Evolutionary conservation across 1,140 invertebrate species (phyloP).

Genomic region (Drosophila kepulauana): DNA sequence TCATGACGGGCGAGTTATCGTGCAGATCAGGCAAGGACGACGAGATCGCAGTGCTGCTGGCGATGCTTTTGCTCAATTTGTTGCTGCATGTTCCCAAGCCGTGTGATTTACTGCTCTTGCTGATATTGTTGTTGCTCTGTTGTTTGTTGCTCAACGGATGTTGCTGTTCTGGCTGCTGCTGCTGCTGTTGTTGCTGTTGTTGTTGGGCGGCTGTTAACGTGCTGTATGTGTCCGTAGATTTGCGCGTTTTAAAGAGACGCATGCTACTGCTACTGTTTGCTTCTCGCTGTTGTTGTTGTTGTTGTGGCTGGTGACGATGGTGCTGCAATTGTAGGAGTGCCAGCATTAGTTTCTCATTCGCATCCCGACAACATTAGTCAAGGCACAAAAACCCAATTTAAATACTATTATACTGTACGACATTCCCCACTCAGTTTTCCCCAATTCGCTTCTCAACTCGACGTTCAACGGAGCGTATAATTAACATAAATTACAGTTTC

Average conservation of each 20-base stretch:
- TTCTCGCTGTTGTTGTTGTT: slow-evolving; percentile 8
- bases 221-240: slow-evolving; percentile 79
- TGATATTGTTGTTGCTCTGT: slow-evolving; percentile 13
- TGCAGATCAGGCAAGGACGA: slow-evolving; percentile 82
- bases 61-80: slow-evolving; percentile 71
- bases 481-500: slow-evolving; percentile 62
- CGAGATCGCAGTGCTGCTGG: slow-evolving; percentile 69
- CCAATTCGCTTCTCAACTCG: slow-evolving; percentile 22
- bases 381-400: slow-evolving; percentile 51
- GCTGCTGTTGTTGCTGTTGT: slow-evolving; percentile 54
- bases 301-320: neutral
- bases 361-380: slow-evolving; percentile 28
- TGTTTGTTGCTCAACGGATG: slow-evolving; percentile 30
- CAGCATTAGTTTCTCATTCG: slow-evolving; percentile 42
- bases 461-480: slow-evolving; percentile 73
- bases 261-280: slow-evolving; percentile 52
- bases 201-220: slow-evolving; percentile 56
- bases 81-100: slow-evolving; percentile 65
- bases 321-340: slow-evolving; percentile 48
- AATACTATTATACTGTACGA: slow-evolving; percentile 39
- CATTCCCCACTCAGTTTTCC: slow-evolving; percentile 42
- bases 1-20: slow-evolving; percentile 82
- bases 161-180: slow-evolving; percentile 39
- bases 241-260: slow-evolving; percentile 83
- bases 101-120: slow-evolving; percentile 21